A percentile compares a stretch with the other conserved stretches of the same genome.
Evolutionary conservation across 2,888 invertebrate genomes (phyloP).

Genomic region (Pyralis farinalis): DNA sequence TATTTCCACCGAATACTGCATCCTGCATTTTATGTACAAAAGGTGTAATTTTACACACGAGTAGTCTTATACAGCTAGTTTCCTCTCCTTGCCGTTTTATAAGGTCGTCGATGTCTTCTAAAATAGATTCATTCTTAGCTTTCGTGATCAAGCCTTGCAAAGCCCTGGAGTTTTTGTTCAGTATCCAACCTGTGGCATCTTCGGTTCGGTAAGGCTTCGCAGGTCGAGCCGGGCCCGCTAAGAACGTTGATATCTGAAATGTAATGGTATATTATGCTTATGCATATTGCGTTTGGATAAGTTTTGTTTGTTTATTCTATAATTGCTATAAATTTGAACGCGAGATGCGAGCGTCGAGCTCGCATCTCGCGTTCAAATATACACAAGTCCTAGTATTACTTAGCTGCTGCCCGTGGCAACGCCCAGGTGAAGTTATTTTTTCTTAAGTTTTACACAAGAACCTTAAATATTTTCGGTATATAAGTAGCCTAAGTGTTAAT

Average conservation of each 20-base stretch:
- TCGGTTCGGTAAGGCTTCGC: constrained; percentile 43
- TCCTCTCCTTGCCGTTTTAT: constrained; percentile 81
- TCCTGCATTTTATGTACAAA: constrained; percentile 89
- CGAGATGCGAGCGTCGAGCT: no score
- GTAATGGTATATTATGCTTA: background rate
- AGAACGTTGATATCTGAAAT: constrained; percentile 83
- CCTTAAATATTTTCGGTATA: no score
- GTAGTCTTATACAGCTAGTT: constrained; percentile 85
- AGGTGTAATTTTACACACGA: constrained; percentile 89
- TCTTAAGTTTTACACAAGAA: no score
- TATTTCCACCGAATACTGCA: constrained; percentile 75
- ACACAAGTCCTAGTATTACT: no score
- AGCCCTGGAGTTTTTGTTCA: constrained; percentile 80
- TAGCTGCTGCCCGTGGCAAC: no score
- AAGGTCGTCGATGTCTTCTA: constrained; percentile 82
- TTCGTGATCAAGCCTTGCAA: constrained; percentile 80
- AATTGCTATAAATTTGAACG: no score
- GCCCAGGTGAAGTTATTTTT: no score
- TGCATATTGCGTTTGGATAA: no score
- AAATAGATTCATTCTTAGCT: constrained; percentile 82
- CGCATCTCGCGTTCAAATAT: no score
- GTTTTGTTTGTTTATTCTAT: no score
- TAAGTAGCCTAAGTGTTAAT: no score
- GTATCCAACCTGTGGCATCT: constrained; percentile 77
- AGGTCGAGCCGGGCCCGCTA: constrained; percentile 53